A percentile compares a stretch with the other conserved stretches of the same genome.
phyloP scores from a whole-genome alignment of 2,888 invertebrate species.

The Pimpla rufipes region DNA sequence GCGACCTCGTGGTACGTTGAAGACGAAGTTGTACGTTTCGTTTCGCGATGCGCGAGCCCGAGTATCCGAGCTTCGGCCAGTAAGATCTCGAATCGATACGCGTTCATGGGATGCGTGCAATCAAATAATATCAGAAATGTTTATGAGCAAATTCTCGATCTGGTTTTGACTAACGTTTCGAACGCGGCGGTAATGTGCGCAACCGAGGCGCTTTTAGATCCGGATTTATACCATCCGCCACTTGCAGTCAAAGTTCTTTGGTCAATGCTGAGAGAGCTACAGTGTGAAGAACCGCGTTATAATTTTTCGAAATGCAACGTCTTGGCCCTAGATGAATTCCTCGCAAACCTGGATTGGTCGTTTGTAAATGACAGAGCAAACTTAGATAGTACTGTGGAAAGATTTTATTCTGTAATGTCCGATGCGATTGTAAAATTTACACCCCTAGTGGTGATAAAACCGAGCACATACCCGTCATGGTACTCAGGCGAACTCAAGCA shows the following conservation, averaged over 20 bases:
- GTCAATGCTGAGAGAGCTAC: background rate
- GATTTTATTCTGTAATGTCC: background rate
- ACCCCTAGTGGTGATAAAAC: background rate
- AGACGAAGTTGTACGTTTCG: background rate
- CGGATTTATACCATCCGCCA: conserved; percentile 11
- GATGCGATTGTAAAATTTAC: background rate
- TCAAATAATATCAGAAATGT: background rate
- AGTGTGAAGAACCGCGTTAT: background rate
- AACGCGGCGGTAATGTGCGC: background rate
- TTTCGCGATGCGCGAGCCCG: conserved; percentile 3
- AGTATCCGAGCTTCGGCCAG: background rate
- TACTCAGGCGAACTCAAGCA: background rate
- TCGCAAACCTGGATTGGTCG: background rate
- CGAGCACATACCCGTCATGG: background rate
- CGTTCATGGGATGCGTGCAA: background rate
- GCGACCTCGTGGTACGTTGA: background rate
- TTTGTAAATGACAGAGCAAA: background rate
- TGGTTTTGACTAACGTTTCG: background rate
- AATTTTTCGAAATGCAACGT: background rate
- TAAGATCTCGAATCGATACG: background rate
- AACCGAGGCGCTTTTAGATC: background rate
- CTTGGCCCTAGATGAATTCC: background rate
- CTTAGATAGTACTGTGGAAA: background rate
- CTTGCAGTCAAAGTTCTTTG: background rate
- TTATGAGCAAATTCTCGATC: background rate